Base-by-base conservation (phyloP, 2,113 vertebrate genomes). In the Climacteris rufus region DNA sequence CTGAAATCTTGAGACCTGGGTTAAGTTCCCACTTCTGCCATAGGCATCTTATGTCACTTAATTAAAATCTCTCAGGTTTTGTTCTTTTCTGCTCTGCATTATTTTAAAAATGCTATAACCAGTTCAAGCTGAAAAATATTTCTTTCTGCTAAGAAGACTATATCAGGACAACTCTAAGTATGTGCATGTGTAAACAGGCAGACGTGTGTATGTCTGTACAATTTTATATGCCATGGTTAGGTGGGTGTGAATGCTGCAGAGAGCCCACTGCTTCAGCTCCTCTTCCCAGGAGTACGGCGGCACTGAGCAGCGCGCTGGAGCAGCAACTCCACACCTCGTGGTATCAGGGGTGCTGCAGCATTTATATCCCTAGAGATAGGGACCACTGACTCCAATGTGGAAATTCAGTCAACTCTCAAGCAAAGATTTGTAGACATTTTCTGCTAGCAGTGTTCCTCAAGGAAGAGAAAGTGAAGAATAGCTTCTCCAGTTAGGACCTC, bases 401-500 rank as follows among this genome's bases (percentile, higher is more conserved):
- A 86, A 93, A 77, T 40, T 64, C 22, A 31, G 63, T 37, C 60
- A 76, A 18, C 9, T 42, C 24, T 78, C 37, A 89, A 56, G 21
- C 77, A 76, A n/a, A 70, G 45, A 72, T 19, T 40, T 22, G 44
- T 57, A 83, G 42, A 37, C 39, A 31, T 61, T 47, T 84, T 80
- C 78, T 89, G 57, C 31, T 65, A 68, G 33, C 9, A 42, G 5
- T 28, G 8, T 77, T 64, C 89, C 63, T 77, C 31, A 64, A 93
- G 60, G 71, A 93, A 93, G 53, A 91, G 82, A 88, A 96, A 85
- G 13, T 69, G 52, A 90, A 92, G 88, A 94, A 94, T 22, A 76
- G 21, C 31, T 90, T 89, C 93, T 89, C 70, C 64, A 63, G 11
- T 76, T 89, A 60, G 74, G 91, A 97, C 15, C 35, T 87, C 39